Evolutionary conservation across 2,888 invertebrate genomes (phyloP), one percentile per base, ranked within the genome.

Genomic region (Ariolimax columbianus): DNA sequence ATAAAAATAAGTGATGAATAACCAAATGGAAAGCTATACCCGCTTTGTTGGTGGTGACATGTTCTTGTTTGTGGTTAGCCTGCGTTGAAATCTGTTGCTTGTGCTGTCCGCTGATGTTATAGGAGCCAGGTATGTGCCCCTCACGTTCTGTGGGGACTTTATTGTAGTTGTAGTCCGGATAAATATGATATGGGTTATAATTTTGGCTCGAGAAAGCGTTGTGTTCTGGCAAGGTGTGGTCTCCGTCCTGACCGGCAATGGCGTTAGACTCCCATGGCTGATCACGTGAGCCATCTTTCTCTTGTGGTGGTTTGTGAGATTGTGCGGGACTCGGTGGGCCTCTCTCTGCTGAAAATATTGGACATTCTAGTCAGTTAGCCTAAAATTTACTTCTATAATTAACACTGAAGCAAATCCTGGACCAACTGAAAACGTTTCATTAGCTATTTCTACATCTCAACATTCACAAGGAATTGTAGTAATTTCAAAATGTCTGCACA

Each of bases 81-180:
- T n/a, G 7, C 51, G 51, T 19, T 23, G 55, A 7, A 30, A 23
- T 23, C 3, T 26, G 36, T 17, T 55, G 78, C 0, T 17, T 40
- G 17, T 77, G 59, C 38, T 40, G 43, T 30, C n/a, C n/a, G 40
- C 47, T 38, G 40, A 14, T 17, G 38, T 7, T 68, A 30, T 1
- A 0, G 4, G 63, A 40, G 79, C 43, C 66, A 79, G 79, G 40
- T 30, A 0, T 68, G 1, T 79, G 30, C 33, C 23, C n/a, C 19
- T 63, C 43, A 7, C 14, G 66, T 43, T 43, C 30, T 4, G 14
- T 43, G 19, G 38, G 0, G 40, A 19, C 40, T 0, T 14, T 26
- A 47, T 79, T 79, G 47, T 79, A 79, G 68, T 79, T 79, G 66
- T 79, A 79, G 68, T 66, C 14, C 2, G 79, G 79, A 33, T 66